Percentiles rank a stretch among this genome's conserved stretches.
Evolutionary conservation across 2,888 invertebrate species (phyloP).

Genomic region (Corythucha ciliata): DNA sequence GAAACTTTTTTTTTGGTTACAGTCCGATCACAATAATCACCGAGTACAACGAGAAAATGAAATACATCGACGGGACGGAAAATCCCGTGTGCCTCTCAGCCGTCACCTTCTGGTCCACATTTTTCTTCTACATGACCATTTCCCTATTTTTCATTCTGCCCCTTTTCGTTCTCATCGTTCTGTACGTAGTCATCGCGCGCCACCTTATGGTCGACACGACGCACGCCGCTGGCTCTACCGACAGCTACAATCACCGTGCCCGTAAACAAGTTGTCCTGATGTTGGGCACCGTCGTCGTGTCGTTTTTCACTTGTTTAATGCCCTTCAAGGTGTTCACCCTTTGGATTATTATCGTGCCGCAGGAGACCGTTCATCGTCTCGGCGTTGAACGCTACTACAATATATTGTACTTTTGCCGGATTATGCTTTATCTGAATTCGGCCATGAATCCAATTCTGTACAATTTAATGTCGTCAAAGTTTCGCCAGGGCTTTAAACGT

Average conservation of each 20-base stretch:
- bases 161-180: slow-evolving; percentile 62
- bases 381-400: slow-evolving; percentile 72
- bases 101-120: slow-evolving; percentile 62
- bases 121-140: slow-evolving; percentile 66
- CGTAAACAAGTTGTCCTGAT: slow-evolving; percentile 76
- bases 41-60: slow-evolving; percentile 54
- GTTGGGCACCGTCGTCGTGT: slow-evolving; percentile 75
- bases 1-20: too few relatives aligned
- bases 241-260: slow-evolving; percentile 58
- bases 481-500: slow-evolving; percentile 60
- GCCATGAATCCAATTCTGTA: slow-evolving; percentile 87
- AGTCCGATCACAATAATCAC: slow-evolving; percentile 64
- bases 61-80: slow-evolving; percentile 57
- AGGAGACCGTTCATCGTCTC: slow-evolving; percentile 56
- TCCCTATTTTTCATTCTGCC: slow-evolving; percentile 73
- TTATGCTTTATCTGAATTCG: slow-evolving; percentile 81
- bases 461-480: slow-evolving; percentile 85
- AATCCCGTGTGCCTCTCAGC: slow-evolving; percentile 63
- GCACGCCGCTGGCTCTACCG: slow-evolving; percentile 33
- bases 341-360: slow-evolving; percentile 70
- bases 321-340: slow-evolving; percentile 75
- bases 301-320: slow-evolving; percentile 79
- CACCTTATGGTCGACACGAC: slow-evolving; percentile 60
- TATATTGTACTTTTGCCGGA: slow-evolving; percentile 70
- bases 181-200: slow-evolving; percentile 75